A percentile compares a stretch with the other conserved stretches of the same genome.
These are phyloP conservation scores for Anabas testudineus DNA, from an alignment of 2,797 vertebrate species.

Conservation along the genomic window DNA sequence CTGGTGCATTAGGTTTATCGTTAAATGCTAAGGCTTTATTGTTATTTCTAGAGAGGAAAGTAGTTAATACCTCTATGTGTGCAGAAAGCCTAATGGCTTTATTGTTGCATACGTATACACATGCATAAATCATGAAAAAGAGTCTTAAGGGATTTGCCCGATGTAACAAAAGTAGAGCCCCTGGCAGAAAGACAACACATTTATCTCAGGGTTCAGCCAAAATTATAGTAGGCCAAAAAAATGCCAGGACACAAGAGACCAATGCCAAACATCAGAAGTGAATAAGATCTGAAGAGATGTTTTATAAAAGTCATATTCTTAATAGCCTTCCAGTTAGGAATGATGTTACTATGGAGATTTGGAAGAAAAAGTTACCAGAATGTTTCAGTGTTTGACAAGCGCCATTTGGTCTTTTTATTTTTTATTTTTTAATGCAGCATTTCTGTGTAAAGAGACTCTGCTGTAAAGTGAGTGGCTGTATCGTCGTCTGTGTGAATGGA, in stretches of 20 bases:
- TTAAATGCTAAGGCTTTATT: constrained; percentile 11
- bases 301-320: constrained; percentile 60
- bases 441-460: constrained; percentile 33
- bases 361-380: constrained; percentile 65
- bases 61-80: constrained; percentile 36
- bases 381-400: constrained; percentile 46
- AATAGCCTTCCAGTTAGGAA: constrained; percentile 57
- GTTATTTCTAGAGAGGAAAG: constrained; percentile 28
- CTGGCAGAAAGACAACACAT: constrained; percentile 40
- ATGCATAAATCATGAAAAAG: constrained; percentile 43
- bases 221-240: constrained; percentile 34
- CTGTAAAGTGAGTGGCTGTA: constrained; percentile 36
- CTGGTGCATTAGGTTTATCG: constrained; percentile 13
- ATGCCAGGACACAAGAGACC: constrained; percentile 27
- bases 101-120: constrained; percentile 35
- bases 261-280: constrained; percentile 31
- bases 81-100: constrained; percentile 42
- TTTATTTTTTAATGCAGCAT: constrained; percentile 36
- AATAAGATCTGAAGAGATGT: constrained; percentile 43
- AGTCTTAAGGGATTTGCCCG: constrained; percentile 23
- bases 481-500: constrained; percentile 45
- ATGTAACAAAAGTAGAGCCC: constrained; percentile 40
- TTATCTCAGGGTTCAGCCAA: constrained; percentile 48
- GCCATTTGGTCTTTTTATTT: constrained; percentile 40
- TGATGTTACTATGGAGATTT: constrained; percentile 79